Percentiles rank a stretch among this genome's conserved stretches.
Evolutionary conservation across 2,888 invertebrate genomes (phyloP).

Genomic region (Gymnocheta viridis): DNA sequence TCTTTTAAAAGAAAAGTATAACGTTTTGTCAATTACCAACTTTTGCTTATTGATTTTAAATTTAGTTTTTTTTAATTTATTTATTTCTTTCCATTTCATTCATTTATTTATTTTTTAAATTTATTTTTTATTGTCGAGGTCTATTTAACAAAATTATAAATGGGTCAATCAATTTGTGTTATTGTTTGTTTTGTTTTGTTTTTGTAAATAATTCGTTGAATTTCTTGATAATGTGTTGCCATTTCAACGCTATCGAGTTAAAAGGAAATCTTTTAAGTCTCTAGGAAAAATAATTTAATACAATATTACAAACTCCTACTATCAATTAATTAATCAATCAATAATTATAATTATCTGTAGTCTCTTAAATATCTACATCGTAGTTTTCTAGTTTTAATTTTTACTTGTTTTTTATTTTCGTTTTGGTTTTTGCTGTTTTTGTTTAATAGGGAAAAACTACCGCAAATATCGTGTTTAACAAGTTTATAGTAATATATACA

Average conservation of each 20-base stretch:
- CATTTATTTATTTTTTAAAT: neutral
- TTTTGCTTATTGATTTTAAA: slow-evolving; percentile 11
- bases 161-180: slow-evolving; percentile 22
- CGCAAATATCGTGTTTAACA: neutral
- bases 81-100: neutral
- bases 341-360: slow-evolving; percentile 10
- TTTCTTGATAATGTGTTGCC: neutral
- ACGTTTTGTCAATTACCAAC: neutral
- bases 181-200: neutral
- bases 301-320: neutral
- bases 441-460: neutral
- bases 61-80: neutral
- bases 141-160: slow-evolving; percentile 10
- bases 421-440: neutral
- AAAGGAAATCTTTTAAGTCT: neutral
- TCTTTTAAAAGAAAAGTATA: neutral
- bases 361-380: slow-evolving; percentile 6
- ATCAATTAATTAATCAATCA: slow-evolving; percentile 29
- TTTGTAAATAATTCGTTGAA: neutral
- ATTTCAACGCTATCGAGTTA: slow-evolving; percentile 1
- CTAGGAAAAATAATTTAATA: neutral
- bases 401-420: neutral
- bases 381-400: slow-evolving; percentile 5
- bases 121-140: neutral
- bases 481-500: too few species aligned